Base-by-base conservation (phyloP, 2,797 vertebrate species). In the Acrocephalus scirpaceus region DNA sequence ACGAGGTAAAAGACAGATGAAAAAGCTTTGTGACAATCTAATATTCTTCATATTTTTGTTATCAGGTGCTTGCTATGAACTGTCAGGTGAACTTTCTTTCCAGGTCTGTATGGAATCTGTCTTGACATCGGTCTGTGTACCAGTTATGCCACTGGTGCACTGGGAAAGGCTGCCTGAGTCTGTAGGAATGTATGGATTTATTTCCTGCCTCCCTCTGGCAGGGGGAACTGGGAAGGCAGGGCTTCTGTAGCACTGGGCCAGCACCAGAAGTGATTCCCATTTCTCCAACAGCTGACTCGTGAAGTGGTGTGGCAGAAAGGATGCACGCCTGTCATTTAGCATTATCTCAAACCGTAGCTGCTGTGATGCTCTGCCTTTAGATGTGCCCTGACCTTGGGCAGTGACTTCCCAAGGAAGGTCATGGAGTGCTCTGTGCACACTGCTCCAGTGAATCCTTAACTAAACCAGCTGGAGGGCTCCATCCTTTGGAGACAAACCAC, bases 351-450 rank as follows among this genome's bases (percentile, higher is more conserved):
- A 18, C 32, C 2, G 5, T 15, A 21, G 84, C 51, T 50, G 27
- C 48, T 32, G 21, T 2, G 3, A n/a, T 29, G 27, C 13, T 0
- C 40, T 66, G 62, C 75, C 69, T 86, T 74, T 34, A 40, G 53
- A 44, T 40, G 65, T 77, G 65, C 20, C 75, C 91, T 84, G 30
- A 67, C 70, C 30, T 65, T 58, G 69, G 32, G 74, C 65, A 86
- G 32, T 44, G 51, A 17, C 22, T 75, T 44, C 48, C 67, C 30
- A 40, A 30, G 34, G 73, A 73, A 90, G 40, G 61, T 56, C 69
- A 64, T 2, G 0, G 36, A 56, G 65, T 13, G 23, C 38, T 91
- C 67, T 8, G 1, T 56, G 16, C 2, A 1, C 0, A 0, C 40
- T 86, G 50, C 64, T 95, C 53, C 19, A 60, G 48, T 0, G 0